A percentile compares a stretch with the other conserved stretches of the same genome.
phyloP scores from a whole-genome alignment of 1,140 invertebrate genomes.

The Mycetomoellerius zeteki region DNA sequence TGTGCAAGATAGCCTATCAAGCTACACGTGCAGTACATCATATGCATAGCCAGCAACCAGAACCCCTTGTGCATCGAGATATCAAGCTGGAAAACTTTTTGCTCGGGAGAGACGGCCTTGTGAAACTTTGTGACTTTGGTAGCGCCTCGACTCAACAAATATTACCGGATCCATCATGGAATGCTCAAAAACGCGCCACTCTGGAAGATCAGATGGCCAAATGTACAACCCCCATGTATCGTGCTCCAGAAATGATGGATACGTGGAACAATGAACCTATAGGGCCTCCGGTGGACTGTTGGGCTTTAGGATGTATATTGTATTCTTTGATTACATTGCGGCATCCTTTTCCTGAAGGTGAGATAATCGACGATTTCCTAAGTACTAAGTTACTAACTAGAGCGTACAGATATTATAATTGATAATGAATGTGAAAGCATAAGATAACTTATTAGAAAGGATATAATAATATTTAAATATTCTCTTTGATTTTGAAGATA shows the following conservation, averaged over 20 bases:
- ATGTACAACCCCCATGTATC: constrained; percentile 95
- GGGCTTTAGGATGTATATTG: constrained; percentile 98
- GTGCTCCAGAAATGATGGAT: constrained; percentile 98
- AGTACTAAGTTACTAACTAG: not conserved
- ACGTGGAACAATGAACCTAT: constrained; percentile 99
- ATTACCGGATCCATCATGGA: constrained; percentile 96
- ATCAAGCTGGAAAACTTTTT: constrained; percentile 94
- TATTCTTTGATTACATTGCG: constrained; percentile 97
- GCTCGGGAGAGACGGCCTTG: constrained; percentile 92
- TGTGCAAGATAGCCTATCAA: constrained; percentile 97
- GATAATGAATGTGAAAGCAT: not conserved
- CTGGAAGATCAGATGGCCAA: constrained; percentile 95
- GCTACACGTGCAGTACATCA: constrained; percentile 95
- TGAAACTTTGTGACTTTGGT: constrained; percentile 99
- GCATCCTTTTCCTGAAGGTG: constrained; percentile 98
- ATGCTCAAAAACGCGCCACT: constrained; percentile 95
- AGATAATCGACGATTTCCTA: not conserved
- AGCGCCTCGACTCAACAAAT: constrained; percentile 96
- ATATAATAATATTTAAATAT: not conserved
- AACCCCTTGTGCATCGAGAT: constrained; percentile 96
- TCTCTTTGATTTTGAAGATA: not conserved
- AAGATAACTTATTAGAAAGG: not conserved
- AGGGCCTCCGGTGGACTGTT: constrained; percentile 95
- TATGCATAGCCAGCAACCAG: constrained; percentile 95
- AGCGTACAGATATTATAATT: not conserved